These are phyloP conservation scores for Epicauta chinensis DNA, from an alignment of 1,140 invertebrate species.

Conservation along the genomic window DNA sequence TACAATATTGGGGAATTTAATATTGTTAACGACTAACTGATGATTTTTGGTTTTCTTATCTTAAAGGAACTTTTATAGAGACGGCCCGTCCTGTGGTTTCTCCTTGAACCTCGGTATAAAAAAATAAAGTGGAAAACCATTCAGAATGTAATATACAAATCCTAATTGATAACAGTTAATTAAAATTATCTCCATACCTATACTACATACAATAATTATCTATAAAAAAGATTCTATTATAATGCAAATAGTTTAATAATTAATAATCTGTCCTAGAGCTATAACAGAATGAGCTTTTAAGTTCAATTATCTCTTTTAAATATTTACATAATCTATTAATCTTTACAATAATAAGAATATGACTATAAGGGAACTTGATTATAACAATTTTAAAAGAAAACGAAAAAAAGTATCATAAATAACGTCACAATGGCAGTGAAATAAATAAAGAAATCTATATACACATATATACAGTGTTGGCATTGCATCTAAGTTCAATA, in stretches of 20 bases:
- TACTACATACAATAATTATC: constrained; percentile 3
- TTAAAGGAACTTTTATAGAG: too few relatives aligned
- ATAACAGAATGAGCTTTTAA: constrained; percentile 1
- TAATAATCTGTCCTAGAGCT: neutral
- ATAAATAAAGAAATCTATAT: constrained; percentile 2
- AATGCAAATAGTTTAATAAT: constrained; percentile 1
- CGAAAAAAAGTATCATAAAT: neutral
- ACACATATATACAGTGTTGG: too few relatives aligned
- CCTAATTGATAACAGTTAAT: too few relatives aligned
- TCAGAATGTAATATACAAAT: too few relatives aligned
- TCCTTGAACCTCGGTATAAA: too few relatives aligned
- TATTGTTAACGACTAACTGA: too few relatives aligned
- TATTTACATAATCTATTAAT: constrained; percentile 6
- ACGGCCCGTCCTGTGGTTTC: too few relatives aligned
- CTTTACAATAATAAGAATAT: neutral
- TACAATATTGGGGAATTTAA: too few relatives aligned
- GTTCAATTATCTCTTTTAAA: constrained; percentile 3
- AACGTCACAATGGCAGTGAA: neutral
- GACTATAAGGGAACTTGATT: neutral
- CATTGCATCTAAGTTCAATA: too few relatives aligned
- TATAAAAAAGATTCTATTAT: constrained; percentile 9
- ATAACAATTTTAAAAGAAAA: neutral
- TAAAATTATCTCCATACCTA: neutral
- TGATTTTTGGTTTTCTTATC: too few relatives aligned
- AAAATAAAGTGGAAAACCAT: too few relatives aligned